Percentiles rank a stretch among this genome's conserved stretches.
Conservation (phyloP, 2,888 invertebrate genomes). For the Aleiodes leptofemur region DNA sequence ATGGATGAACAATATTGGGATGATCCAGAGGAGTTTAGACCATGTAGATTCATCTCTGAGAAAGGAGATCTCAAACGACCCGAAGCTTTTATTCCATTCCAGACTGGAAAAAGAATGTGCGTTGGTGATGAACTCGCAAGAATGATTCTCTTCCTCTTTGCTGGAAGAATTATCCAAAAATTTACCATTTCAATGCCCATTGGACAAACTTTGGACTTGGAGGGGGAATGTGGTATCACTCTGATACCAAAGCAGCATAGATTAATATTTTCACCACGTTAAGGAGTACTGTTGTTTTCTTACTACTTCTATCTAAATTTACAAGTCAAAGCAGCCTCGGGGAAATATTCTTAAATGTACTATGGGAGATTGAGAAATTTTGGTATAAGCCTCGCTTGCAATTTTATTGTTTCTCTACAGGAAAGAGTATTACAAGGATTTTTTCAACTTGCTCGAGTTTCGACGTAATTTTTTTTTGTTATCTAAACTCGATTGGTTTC, state of each 20-base stretch:
- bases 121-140: conserved; percentile 89
- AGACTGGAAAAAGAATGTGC: conserved; percentile 90
- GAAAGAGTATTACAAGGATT: no score
- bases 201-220: conserved; percentile 78
- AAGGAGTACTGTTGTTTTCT: not conserved
- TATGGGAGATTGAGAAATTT: no score
- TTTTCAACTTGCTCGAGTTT: no score
- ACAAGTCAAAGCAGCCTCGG: no score
- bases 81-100: conserved; percentile 88
- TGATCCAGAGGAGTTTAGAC: conserved; percentile 82
- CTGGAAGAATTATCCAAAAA: conserved; percentile 80
- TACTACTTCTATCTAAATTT: no score
- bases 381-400: no score
- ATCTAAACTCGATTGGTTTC: no score
- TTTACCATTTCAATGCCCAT: conserved; percentile 76
- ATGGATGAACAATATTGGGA: conserved; percentile 83
- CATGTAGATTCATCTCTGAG: conserved; percentile 82
- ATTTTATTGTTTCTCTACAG: no score
- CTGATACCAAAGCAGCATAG: conserved; percentile 81
- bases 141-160: conserved; percentile 82
- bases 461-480: no score
- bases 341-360: no score
- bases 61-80: conserved; percentile 79
- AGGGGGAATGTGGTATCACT: conserved; percentile 86
- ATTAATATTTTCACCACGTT: conserved; percentile 72